Conservation (phyloP, 2,888 invertebrate genomes). For the Chrysina gloriosa region DNA sequence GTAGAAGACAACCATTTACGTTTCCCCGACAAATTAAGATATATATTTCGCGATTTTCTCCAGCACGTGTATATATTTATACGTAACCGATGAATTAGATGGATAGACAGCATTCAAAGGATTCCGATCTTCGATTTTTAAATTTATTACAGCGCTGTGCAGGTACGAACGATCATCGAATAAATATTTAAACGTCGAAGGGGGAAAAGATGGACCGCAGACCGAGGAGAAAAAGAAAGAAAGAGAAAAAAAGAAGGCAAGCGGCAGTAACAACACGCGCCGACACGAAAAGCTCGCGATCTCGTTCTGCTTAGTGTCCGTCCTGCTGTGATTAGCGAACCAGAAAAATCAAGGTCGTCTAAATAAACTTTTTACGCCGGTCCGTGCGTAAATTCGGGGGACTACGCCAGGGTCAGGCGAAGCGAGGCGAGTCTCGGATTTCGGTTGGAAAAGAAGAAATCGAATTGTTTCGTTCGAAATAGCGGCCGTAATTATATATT, state of each 20-base stretch:
- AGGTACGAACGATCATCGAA: too few species aligned
- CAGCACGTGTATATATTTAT: too few species aligned
- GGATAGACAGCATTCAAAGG: too few species aligned
- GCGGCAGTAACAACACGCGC: not conserved
- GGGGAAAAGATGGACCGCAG: too few species aligned
- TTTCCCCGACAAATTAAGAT: too few species aligned
- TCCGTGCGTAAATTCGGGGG: not conserved
- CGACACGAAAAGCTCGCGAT: not conserved
- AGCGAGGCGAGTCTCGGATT: not conserved
- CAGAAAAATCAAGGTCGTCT: constrained; percentile 1
- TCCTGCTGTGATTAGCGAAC: not conserved
- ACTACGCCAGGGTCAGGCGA: not conserved
- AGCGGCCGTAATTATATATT: not conserved
- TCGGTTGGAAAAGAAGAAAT: not conserved
- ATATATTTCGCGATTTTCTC: too few species aligned
- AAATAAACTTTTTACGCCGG: not conserved
- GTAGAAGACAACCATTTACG: too few species aligned
- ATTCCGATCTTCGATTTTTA: too few species aligned
- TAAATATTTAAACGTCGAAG: too few species aligned
- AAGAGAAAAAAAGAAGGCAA: not conserved
- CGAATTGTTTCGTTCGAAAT: not conserved
- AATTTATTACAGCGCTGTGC: too few species aligned
- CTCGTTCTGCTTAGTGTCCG: not conserved
- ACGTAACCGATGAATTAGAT: too few species aligned
- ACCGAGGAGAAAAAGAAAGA: not conserved